These are phyloP conservation scores for Drosophila neocordata DNA, from an alignment of 1,140 invertebrate genomes.

Conservation along the genomic window DNA sequence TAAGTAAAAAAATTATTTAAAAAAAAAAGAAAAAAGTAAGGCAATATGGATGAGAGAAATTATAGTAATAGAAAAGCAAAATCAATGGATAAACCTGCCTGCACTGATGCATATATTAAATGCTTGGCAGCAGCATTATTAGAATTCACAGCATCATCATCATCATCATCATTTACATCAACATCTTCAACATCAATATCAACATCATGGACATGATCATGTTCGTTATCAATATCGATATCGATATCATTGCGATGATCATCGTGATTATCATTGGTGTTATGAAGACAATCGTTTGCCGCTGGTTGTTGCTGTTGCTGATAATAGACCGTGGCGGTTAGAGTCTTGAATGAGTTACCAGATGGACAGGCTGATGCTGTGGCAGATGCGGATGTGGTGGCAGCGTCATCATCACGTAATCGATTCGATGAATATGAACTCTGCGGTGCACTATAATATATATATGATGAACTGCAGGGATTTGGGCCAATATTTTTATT, in stretches of 20 bases:
- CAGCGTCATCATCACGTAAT: conserved; percentile 47
- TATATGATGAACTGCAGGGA: conserved; percentile 40
- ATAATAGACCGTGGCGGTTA: conserved; percentile 71
- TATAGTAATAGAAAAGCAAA: conserved; percentile 33
- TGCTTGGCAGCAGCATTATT: conserved; percentile 53
- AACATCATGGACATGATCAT: not conserved
- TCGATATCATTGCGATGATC: not conserved
- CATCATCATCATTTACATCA: not conserved
- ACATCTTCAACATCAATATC: not conserved
- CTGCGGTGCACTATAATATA: conserved; percentile 65
- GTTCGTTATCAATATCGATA: not conserved
- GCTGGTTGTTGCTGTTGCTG: conserved; percentile 57
- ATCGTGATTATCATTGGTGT: not conserved
- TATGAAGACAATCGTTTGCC: not conserved
- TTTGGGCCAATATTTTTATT: conserved; percentile 20
- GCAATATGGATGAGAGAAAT: conserved; percentile 37
- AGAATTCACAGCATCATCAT: conserved; percentile 21
- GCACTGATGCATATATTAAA: conserved; percentile 55
- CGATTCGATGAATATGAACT: conserved; percentile 74
- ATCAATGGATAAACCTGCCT: conserved; percentile 72
- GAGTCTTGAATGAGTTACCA: conserved; percentile 45
- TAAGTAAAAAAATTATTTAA: too few relatives aligned
- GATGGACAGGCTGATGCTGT: not conserved
- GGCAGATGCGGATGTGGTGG: conserved; percentile 5
- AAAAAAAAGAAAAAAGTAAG: conserved; percentile 41